Evolutionary conservation across 2,888 invertebrate genomes (phyloP), one percentile per base, ranked within the genome.

Genomic region (Tortricodes alternella): DNA sequence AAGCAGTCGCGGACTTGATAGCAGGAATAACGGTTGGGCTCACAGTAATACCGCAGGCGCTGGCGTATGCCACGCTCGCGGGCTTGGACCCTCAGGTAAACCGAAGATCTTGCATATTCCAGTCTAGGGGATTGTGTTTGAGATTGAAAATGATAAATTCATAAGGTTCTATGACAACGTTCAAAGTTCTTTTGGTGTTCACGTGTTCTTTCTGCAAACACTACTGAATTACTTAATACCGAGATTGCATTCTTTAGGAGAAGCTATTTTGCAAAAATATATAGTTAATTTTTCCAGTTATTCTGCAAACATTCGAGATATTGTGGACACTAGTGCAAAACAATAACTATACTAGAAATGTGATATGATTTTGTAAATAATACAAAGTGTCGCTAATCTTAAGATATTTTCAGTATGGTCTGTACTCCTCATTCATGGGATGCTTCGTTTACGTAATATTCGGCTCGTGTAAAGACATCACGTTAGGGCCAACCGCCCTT

Each of bases 371-470:
- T n/a, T n/a, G n/a, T n/a, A n/a, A n/a, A n/a, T 3, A 2, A 3
- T 24, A 9, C 6, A 24, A 3, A 24, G 0, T 27, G 3, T 27
- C 3, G 7, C n/a, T 24, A 41, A 24, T 4, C 49, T 13, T 46
- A 52, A 61, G 60, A 60, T 62, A 9, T 15, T 81, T 81, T 63
- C 92, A 98, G 97, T 98, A 97, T 88, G 98, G 98, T 2, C 92
- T 99, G 46, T 98, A 98, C 88, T 97, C 98, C 0, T 96, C 98
- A 0, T 98, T 98, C 83, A 93, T 97, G 85, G 98, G 98, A 1
- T 97, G 98, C 73, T 96, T 98, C 80, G 93, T 98, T 32, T 99
- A 98, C 87, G 94, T 95, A 46, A 81, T 98, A 58, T 94, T 98
- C 67, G 98, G 98, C 19, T 96, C 97, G 44, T 96, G 96, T 75